phyloP scores from a whole-genome alignment of 2,797 vertebrate genomes.

The Thaleichthys pacificus region DNA sequence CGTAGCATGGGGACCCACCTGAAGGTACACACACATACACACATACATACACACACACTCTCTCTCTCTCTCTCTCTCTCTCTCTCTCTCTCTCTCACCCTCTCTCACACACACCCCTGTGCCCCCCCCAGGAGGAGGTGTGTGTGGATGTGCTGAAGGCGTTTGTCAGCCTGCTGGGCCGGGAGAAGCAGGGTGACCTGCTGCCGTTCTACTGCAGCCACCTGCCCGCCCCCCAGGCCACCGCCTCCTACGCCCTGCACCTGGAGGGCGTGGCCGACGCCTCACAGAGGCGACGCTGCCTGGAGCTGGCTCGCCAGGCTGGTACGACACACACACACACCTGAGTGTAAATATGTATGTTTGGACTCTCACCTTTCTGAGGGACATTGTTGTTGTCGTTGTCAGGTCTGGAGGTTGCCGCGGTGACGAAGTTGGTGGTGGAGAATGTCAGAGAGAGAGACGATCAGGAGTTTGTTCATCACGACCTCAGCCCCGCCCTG shows the following conservation, averaged over 20 bases:
- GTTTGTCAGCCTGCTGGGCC: slow-evolving; percentile 86
- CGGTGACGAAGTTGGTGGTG: slow-evolving; percentile 92
- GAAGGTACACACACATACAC: slow-evolving; percentile 75
- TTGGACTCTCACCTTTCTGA: background rate
- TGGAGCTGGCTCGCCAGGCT: slow-evolving; percentile 87
- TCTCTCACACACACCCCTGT: background rate
- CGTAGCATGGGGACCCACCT: slow-evolving; percentile 88
- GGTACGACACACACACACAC: slow-evolving; percentile 70
- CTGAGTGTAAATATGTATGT: background rate
- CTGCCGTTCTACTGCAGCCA: slow-evolving; percentile 93
- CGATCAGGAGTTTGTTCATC: slow-evolving; percentile 84
- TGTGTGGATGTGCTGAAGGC: slow-evolving; percentile 88
- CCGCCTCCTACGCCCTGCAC: slow-evolving; percentile 86
- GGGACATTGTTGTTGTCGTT: slow-evolving; percentile 5
- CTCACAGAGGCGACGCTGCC: slow-evolving; percentile 84
- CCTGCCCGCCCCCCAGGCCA: slow-evolving; percentile 82
- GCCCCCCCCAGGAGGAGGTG: slow-evolving; percentile 85
- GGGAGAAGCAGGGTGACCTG: slow-evolving; percentile 84
- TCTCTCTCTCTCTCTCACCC: background rate
- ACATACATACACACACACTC: background rate
- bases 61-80: background rate
- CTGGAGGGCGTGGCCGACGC: slow-evolving; percentile 86
- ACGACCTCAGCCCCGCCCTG: slow-evolving; percentile 78
- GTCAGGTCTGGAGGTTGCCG: slow-evolving; percentile 88
- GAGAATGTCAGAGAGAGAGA: slow-evolving; percentile 90